Base-by-base conservation (phyloP, 2,888 invertebrate species). In the Calephelis perditalis region DNA sequence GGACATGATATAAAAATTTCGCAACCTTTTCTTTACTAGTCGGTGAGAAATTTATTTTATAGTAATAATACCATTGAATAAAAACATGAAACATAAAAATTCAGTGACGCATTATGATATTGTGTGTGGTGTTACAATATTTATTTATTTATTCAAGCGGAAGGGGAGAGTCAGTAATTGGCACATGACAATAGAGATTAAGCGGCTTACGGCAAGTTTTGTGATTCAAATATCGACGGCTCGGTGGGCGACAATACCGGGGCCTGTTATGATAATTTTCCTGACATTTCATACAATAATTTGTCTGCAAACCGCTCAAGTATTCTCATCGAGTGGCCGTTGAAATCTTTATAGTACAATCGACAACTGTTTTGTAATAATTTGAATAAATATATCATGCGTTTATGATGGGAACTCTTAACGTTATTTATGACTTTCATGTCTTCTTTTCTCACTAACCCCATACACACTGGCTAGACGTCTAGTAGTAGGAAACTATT, bases 131-230 rank as follows among this genome's bases (percentile, higher is more conserved):
- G 81, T 77, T 70, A 78, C 77, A 79, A 84, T 84, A 84, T 85
- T 82, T 84, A 84, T 83, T 83, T 83, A 86, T 83, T 84, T 83
- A 85, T 84, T 85, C 81, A 82, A 77, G 81, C 87, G 87, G 86
- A 89, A 88, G 86, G 89, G 89, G 86, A 84, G 86, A 86, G 81
- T 71, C 76, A 52, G 81, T 90, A 90, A 90, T 90, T 90, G 89
- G 89, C 84, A 74, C 78, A 71, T 74, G 74, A 90, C 88, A 90
- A 89, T 86, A 76, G 86, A 83, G 89, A 88, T 90, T 87, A 89
- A 75, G 72, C 75, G 77, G 86, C 84, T 88, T 88, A 84, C 68
- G 74, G 68, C 77, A 75, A 81, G 86, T 86, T 89, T 88, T 86
- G 87, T 85, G 84, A 88, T 86, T 84, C 86, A 84, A 86, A 86